Evolutionary conservation across 2,888 invertebrate species (phyloP).

Genomic region (Melieria omissa): DNA sequence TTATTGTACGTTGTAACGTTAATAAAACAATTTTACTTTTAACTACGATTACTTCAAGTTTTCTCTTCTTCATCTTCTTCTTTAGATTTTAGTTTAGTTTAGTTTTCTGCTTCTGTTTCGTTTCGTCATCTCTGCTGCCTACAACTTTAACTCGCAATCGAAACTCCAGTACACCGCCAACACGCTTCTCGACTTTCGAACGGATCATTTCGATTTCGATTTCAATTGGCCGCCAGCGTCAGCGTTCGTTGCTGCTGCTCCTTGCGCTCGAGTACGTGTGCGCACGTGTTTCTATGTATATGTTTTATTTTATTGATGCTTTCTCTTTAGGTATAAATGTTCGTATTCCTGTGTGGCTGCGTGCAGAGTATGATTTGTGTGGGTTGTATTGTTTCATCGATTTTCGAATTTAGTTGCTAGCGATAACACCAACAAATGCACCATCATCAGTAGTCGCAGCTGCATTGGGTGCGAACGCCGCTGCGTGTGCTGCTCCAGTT

Average conservation of each 20-base stretch:
- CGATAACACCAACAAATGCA: constrained; percentile 34
- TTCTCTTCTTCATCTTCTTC: constrained; percentile 1
- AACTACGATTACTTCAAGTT: constrained; percentile 20
- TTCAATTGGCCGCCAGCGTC: too few relatives aligned
- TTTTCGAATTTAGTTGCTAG: constrained; percentile 30
- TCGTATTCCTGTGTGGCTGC: constrained; percentile 2
- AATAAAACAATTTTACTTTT: constrained; percentile 24
- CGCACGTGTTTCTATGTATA: constrained; percentile 9
- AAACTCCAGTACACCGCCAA: not conserved
- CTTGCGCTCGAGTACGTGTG: too few relatives aligned
- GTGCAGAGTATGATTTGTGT: not conserved
- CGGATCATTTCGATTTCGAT: not conserved
- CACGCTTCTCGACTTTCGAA: not conserved
- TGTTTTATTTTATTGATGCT: constrained; percentile 17
- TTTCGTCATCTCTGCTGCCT: not conserved
- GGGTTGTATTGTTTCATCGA: constrained; percentile 3
- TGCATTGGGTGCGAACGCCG: constrained; percentile 1
- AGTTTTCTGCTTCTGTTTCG: not conserved
- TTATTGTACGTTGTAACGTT: constrained; percentile 29
- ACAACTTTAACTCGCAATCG: too few relatives aligned
- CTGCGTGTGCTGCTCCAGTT: too few relatives aligned
- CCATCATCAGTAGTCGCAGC: constrained; percentile 29
- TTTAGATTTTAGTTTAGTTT: not conserved
- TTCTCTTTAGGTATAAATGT: not conserved
- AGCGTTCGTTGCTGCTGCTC: too few relatives aligned